Evolutionary conservation across 2,113 vertebrate genomes (phyloP).

Genomic region (Hippotragus niger): DNA sequence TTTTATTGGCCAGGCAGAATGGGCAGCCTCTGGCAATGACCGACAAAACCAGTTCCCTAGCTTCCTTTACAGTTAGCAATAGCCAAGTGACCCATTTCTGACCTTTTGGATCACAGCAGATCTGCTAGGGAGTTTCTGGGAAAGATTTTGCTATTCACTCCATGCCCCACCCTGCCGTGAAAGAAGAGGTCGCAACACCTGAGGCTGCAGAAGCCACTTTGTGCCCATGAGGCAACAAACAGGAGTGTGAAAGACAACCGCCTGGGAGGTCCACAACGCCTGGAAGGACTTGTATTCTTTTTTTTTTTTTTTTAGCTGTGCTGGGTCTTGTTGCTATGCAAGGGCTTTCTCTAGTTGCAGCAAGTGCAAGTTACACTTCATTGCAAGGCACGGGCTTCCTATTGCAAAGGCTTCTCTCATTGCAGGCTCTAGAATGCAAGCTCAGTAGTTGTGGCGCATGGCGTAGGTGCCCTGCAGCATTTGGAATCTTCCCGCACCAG

Average conservation of each 20-base stretch:
- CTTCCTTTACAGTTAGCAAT: not conserved
- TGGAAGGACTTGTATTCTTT: not conserved
- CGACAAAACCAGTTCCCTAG: not conserved
- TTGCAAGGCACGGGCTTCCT: not conserved
- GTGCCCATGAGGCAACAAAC: not conserved
- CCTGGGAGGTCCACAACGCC: not conserved
- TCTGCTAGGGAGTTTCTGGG: not conserved
- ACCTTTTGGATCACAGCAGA: not conserved
- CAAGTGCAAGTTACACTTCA: not conserved
- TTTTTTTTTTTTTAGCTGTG: not conserved
- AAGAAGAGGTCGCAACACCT: not conserved
- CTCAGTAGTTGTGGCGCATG: not conserved
- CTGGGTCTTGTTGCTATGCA: not conserved
- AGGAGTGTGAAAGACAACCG: not conserved
- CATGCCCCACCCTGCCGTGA: not conserved
- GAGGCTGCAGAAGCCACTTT: not conserved
- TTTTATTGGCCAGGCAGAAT: not conserved
- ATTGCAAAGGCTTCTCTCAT: not conserved
- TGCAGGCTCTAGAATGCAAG: not conserved
- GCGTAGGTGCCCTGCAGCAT: not conserved
- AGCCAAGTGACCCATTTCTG: not conserved
- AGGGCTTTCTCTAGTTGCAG: not conserved
- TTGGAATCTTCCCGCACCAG: not conserved
- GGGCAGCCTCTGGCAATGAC: not conserved
- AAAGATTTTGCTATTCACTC: not conserved